Base-by-base conservation (phyloP, 2,888 invertebrate genomes). In the Lasioglossum malachurum region DNA sequence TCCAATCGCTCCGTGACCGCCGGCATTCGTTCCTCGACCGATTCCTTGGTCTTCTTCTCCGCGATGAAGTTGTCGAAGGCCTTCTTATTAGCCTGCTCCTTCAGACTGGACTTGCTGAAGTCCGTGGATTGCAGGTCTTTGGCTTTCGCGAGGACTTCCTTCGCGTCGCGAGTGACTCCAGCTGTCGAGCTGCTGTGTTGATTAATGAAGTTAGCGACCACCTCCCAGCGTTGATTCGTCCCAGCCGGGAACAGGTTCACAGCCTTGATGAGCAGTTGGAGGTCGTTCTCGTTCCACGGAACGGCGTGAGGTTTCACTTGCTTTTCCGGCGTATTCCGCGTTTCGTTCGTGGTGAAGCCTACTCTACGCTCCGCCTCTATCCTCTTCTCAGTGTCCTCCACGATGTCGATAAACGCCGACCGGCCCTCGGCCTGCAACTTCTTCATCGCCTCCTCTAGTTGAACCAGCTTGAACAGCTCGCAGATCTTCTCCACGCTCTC, bases 181-280 rank as follows among this genome's bases (percentile, higher is more conserved):
- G 96, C 96, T 31, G 95, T 93, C 46, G 94, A 94, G 41, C 96
- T 97, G 92, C 97, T 97, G 91, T 98, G 98, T 93, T 99, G 99
- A 95, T 98, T 98, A 80, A 99, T 97, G 94, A 99, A 99, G 94
- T 98, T 98, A 0, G 99, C 98, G 7, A 99, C 98, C 0, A 99
- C 98, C 75, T 99, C 98, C 96, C 96, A 97, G 93, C 99, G 96
- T 94, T 98, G 98, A 93, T 97, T 98, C 0, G 99, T 99, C 27
- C 99, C 99, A 10, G 99, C 99, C 0, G 99, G 99, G 95, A 99
- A 99, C 7, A 99, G 95, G 95, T 99, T 99, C 0, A 99, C 99
- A 35, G 99, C 99, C 95, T 99, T 99, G 78, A 99, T 99, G 4
- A 99, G 96, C 73, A 98, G 96, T 94, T 98, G 98, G 35, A 98